A percentile compares a stretch with the other conserved stretches of the same genome.
Conservation (phyloP, 37 sponge, comb jelly and placozoan genomes). For the Ephydatia muelleri region DNA sequence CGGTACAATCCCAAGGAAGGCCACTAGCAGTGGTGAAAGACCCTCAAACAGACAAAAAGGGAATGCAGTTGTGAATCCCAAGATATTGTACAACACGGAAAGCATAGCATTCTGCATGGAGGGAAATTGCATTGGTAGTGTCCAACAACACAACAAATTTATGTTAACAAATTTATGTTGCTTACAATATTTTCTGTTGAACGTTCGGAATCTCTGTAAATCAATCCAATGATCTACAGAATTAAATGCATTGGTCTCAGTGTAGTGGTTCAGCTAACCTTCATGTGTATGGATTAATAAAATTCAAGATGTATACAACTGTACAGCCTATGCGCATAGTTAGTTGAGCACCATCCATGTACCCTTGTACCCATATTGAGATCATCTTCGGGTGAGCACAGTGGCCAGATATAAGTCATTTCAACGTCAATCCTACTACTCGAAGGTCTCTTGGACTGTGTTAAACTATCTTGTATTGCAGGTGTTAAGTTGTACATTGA, state of each 20-base stretch:
- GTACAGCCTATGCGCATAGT: too few relatives aligned
- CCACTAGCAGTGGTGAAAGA: conserved; percentile 2
- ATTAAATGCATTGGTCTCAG: not conserved
- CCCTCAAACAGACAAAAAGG: conserved; percentile 26
- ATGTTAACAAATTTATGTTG: not conserved
- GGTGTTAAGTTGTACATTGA: too few relatives aligned
- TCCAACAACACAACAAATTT: not conserved
- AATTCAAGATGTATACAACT: too few relatives aligned
- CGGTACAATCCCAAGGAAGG: conserved; percentile 33
- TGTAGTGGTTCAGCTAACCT: too few relatives aligned
- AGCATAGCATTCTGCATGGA: not conserved
- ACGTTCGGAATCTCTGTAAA: conserved; percentile 3
- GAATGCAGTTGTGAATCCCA: conserved; percentile 45
- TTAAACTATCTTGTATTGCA: too few relatives aligned
- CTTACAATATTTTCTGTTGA: not conserved
- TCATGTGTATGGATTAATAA: too few relatives aligned
- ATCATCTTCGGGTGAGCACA: too few relatives aligned
- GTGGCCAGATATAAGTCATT: too few relatives aligned
- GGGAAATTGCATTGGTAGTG: not conserved
- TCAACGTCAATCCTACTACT: too few relatives aligned
- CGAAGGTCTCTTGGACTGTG: too few relatives aligned
- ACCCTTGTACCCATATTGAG: too few relatives aligned
- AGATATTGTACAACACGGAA: conserved; percentile 10
- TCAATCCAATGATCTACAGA: conserved; percentile 26
- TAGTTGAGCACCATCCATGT: too few relatives aligned